Percentiles rank a stretch among this genome's conserved stretches.
Evolutionary conservation across 2,888 invertebrate species (phyloP).

Genomic region (Oxycera nigricornis): DNA sequence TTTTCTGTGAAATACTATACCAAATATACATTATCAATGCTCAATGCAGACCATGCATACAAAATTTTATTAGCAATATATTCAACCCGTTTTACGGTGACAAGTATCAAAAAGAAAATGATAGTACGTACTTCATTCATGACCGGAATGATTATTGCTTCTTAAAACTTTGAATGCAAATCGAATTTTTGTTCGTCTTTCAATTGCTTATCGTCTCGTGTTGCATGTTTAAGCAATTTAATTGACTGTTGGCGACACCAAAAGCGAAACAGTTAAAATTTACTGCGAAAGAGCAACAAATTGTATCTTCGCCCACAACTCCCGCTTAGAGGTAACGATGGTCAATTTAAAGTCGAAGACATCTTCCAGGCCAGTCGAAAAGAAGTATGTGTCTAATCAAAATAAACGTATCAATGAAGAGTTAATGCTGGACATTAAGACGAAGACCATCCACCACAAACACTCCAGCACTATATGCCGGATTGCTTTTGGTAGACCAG

Average conservation of each 20-base stretch:
- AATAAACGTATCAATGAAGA: conserved; percentile 35
- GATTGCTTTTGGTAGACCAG: background rate
- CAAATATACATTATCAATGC: no score
- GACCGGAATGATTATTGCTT: no score
- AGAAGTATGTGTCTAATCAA: conserved; percentile 6
- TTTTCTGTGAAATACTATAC: no score
- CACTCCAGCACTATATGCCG: background rate
- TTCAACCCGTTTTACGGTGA: no score
- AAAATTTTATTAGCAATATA: no score
- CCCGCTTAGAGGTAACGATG: background rate
- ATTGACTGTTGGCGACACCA: background rate
- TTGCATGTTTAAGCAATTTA: background rate
- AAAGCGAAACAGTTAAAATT: background rate
- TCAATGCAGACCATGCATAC: no score
- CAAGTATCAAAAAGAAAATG: no score
- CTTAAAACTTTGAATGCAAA: no score
- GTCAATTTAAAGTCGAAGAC: background rate
- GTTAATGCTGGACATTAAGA: background rate
- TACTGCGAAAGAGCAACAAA: conserved; percentile 3
- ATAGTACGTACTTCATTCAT: no score
- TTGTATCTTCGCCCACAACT: conserved; percentile 10
- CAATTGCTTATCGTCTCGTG: background rate
- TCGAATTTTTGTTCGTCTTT: no score
- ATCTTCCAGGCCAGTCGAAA: background rate
- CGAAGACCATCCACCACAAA: background rate